phyloP scores from a whole-genome alignment of 2,113 vertebrate genomes.

The Mobula hypostoma region DNA sequence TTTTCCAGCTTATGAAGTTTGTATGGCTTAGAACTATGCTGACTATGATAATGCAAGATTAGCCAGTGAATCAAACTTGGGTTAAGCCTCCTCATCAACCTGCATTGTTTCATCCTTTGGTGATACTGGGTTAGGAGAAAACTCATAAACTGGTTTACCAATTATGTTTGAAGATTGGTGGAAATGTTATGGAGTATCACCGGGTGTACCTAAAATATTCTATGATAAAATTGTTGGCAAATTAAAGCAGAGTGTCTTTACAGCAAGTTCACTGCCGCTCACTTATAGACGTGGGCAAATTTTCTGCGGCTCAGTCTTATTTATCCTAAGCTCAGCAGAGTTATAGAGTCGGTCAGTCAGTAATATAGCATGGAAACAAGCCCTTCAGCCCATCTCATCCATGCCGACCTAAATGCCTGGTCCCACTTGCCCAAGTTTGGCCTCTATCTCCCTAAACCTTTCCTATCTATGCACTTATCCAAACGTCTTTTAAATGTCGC shows the following conservation, averaged over 20 bases:
- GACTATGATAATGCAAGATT: too few species aligned
- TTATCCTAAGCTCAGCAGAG: background rate
- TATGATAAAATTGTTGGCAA: background rate
- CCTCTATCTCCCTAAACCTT: too few species aligned
- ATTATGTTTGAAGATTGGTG: background rate
- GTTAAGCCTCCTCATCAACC: background rate
- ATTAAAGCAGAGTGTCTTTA: background rate
- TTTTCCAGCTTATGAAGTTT: too few species aligned
- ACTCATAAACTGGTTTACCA: background rate
- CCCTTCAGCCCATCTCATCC: too few species aligned
- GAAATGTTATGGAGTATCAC: background rate
- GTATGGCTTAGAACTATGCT: too few species aligned
- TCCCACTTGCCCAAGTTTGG: too few species aligned
- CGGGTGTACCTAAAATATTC: background rate
- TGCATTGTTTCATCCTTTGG: background rate
- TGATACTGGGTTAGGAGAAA: background rate
- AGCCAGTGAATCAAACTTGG: background rate
- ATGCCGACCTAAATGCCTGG: too few species aligned
- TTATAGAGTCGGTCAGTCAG: too few species aligned
- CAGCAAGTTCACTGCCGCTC: background rate
- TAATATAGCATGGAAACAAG: too few species aligned
- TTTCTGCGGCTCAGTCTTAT: background rate
- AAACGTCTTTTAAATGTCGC: too few species aligned
- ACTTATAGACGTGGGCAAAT: background rate
- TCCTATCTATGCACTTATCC: too few species aligned